Evolutionary conservation across 2,113 vertebrate species (phyloP).

Genomic region (Neomonachus schauinslandi): DNA sequence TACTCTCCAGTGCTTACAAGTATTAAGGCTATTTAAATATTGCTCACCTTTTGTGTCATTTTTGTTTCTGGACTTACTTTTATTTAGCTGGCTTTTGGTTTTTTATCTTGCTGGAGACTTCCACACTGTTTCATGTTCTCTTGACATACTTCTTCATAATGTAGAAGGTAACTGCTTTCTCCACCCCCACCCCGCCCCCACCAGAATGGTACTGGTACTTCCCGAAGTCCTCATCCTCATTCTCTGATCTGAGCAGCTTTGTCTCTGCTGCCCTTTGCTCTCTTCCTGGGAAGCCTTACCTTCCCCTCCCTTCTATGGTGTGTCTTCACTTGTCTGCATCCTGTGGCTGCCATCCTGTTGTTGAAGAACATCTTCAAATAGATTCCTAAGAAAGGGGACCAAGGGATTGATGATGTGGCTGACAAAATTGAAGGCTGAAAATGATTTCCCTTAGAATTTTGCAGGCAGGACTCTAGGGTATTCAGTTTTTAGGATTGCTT

Average conservation of each 20-base stretch:
- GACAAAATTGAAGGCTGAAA: not conserved
- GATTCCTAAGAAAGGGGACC: not conserved
- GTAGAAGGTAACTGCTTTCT: not conserved
- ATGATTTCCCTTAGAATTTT: not conserved
- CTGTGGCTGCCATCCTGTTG: not conserved
- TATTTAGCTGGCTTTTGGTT: not conserved
- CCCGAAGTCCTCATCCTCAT: not conserved
- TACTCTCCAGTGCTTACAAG: not conserved
- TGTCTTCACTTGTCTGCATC: not conserved
- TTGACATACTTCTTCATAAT: not conserved
- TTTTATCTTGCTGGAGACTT: not conserved
- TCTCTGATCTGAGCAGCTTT: not conserved
- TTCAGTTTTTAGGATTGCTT: not conserved
- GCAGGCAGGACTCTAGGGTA: not conserved
- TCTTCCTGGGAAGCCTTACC: not conserved
- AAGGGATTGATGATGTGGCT: not conserved
- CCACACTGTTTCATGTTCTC: not conserved
- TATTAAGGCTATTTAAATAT: not conserved
- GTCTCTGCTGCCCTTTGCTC: not conserved
- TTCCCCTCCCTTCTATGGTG: not conserved
- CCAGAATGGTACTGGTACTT: not conserved
- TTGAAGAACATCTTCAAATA: not conserved
- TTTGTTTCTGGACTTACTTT: not conserved
- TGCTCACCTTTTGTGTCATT: not conserved
- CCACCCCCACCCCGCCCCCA: too few relatives aligned